A percentile compares a stretch with the other conserved stretches of the same genome.
Evolutionary conservation across 2,113 vertebrate species (phyloP).

Genomic region (Cricetomys ansorgei): DNA sequence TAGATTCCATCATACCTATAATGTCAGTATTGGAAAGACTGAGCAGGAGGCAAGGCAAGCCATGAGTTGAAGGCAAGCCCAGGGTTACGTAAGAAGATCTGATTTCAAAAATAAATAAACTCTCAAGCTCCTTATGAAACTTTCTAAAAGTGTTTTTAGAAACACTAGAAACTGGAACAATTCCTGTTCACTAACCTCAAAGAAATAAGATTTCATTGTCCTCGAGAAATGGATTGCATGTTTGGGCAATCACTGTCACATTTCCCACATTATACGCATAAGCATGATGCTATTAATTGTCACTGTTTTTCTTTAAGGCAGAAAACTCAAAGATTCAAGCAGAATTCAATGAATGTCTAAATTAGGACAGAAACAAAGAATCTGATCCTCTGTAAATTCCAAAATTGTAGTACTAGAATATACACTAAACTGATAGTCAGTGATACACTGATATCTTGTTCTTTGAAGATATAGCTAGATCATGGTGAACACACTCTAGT

Average conservation of each 20-base stretch:
- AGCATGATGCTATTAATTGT: background rate
- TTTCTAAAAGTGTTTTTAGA: too few relatives aligned
- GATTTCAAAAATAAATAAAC: background rate
- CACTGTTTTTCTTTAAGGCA: constrained; percentile 15
- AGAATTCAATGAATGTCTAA: constrained; percentile 20
- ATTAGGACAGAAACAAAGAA: background rate
- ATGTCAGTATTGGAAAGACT: background rate
- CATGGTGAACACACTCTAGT: background rate
- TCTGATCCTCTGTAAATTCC: background rate
- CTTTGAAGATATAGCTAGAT: background rate
- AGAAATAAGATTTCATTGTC: background rate
- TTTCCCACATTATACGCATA: background rate
- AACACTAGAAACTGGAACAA: background rate
- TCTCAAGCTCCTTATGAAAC: background rate
- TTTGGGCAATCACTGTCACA: background rate
- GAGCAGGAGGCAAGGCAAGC: background rate
- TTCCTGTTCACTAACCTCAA: background rate
- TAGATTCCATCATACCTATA: background rate
- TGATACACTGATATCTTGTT: background rate
- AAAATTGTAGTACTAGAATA: background rate
- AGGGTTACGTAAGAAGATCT: background rate
- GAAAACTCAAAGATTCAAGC: constrained; percentile 26
- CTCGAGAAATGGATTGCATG: background rate
- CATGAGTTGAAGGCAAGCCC: background rate
- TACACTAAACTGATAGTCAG: background rate